A percentile compares a stretch with the other conserved stretches of the same genome.
These are phyloP conservation scores for Eupeodes latifasciatus DNA, from an alignment of 2,888 invertebrate genomes.

Conservation along the genomic window DNA sequence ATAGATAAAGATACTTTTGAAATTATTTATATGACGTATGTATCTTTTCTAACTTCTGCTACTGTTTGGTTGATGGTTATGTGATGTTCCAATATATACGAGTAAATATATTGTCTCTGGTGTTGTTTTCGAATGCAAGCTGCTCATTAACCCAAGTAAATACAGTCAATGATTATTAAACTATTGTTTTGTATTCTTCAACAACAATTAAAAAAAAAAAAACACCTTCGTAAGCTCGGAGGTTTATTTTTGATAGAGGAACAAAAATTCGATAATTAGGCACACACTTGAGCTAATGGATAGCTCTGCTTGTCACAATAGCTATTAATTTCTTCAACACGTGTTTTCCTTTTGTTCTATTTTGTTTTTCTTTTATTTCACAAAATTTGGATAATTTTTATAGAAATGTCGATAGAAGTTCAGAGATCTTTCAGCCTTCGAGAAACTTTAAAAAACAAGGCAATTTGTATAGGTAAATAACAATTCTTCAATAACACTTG, in stretches of 20 bases:
- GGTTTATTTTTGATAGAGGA: no score
- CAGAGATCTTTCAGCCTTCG: not conserved
- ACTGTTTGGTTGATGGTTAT: not conserved
- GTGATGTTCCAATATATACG: no score
- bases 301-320: constrained; percentile 58
- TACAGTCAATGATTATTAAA: constrained; percentile 62
- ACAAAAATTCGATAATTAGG: constrained; percentile 69
- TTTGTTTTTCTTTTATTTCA: not conserved
- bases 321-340: constrained; percentile 54
- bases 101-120: not conserved
- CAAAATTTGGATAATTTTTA: constrained; percentile 11
- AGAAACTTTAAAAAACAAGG: not conserved
- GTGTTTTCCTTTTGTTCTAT: not conserved
- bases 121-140: constrained; percentile 57
- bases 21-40: no score
- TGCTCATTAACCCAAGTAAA: constrained; percentile 75
- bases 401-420: constrained; percentile 6
- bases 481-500: constrained; percentile 10
- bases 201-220: constrained; percentile 5
- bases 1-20: not conserved
- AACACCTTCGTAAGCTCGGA: not conserved
- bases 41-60: constrained; percentile 12
- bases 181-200: constrained; percentile 46
- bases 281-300: constrained; percentile 74
- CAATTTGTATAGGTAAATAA: constrained; percentile 12